Conservation (phyloP, 2,113 vertebrate species). For the Stercorarius parasiticus region DNA sequence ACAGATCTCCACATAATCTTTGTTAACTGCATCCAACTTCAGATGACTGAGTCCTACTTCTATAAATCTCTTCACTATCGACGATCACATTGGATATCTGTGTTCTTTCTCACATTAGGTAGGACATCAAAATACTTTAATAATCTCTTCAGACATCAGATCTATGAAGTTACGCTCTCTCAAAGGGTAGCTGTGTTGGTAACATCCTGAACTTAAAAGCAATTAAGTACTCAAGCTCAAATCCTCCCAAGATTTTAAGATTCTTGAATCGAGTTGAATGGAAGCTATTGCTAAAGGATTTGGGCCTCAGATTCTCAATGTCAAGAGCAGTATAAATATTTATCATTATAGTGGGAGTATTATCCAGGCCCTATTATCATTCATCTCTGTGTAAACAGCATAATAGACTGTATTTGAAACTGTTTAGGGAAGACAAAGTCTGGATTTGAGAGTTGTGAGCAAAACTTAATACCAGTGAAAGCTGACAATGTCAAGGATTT, state of each 20-base stretch:
- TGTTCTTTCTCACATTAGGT: not conserved
- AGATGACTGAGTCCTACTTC: not conserved
- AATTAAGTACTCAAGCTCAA: not conserved
- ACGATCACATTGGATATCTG: rapidly evolving
- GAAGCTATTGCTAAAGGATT: not conserved
- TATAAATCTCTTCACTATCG: not conserved
- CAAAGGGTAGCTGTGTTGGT: not conserved
- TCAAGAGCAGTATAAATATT: not conserved
- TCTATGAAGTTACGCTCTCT: not conserved
- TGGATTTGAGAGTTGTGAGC: not conserved
- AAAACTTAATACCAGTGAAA: not conserved
- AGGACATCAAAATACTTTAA: not conserved
- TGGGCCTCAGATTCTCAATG: not conserved
- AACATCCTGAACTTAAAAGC: not conserved
- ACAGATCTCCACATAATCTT: not conserved
- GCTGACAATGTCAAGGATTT: not conserved
- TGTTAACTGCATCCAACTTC: not conserved
- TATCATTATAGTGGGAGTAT: not conserved
- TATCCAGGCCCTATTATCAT: not conserved
- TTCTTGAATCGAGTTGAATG: not conserved
- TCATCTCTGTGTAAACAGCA: not conserved
- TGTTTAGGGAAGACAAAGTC: not conserved
- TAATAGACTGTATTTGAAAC: not conserved
- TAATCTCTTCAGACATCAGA: not conserved
- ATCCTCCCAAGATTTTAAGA: not conserved